phyloP scores from a whole-genome alignment of 2,888 invertebrate species.

The Seira musarum region DNA sequence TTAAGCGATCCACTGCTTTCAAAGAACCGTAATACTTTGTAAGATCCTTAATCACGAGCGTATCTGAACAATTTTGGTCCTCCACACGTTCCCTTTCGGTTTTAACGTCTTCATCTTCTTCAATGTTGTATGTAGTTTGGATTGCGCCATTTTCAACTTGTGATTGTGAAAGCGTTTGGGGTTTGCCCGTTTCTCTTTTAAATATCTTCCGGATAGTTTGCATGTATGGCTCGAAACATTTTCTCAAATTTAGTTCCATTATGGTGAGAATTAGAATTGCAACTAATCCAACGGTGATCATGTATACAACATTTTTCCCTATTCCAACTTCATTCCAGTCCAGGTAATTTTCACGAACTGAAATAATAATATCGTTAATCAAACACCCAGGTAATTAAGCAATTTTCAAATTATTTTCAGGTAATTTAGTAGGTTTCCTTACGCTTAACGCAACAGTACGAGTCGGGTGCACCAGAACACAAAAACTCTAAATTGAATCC shows the following conservation, averaged over 20 bases:
- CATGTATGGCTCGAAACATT: neutral
- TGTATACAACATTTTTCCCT: conserved; percentile 66
- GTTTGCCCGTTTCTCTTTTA: no score
- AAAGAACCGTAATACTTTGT: conserved; percentile 84
- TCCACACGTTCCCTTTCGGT: conserved; percentile 26
- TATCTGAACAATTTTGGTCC: conserved; percentile 9
- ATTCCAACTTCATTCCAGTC: conserved; percentile 66
- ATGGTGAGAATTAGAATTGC: conserved; percentile 56
- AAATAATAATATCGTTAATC: neutral
- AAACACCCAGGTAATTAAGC: neutral
- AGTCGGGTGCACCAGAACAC: conserved; percentile 65
- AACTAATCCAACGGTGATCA: conserved; percentile 52
- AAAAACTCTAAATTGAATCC: conserved; percentile 63
- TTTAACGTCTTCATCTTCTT: conserved; percentile 37
- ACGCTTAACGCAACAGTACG: conserved; percentile 66
- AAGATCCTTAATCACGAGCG: conserved; percentile 72
- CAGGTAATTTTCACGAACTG: conserved; percentile 66
- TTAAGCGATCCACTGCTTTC: conserved; percentile 85
- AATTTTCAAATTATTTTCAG: neutral
- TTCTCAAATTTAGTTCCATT: conserved; percentile 38
- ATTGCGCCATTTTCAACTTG: no score
- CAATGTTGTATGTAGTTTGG: no score
- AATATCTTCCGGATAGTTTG: no score
- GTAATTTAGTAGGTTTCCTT: conserved; percentile 15
- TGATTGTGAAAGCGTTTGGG: no score